A percentile compares a stretch with the other conserved stretches of the same genome.
Evolutionary conservation across 1,140 invertebrate genomes (phyloP).

Genomic region (Idris sp.): DNA sequence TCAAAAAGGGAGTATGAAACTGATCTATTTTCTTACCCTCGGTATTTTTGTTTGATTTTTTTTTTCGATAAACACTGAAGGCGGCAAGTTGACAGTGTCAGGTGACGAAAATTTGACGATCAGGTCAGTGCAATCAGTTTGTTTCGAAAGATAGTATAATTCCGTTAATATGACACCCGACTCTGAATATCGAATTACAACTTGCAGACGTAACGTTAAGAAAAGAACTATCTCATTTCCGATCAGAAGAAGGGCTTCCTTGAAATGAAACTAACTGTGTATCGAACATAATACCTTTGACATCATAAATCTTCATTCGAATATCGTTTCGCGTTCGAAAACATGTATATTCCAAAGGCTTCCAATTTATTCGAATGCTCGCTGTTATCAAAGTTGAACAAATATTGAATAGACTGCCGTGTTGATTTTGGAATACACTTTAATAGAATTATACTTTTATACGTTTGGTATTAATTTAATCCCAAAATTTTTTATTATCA

Average conservation of each 20-base stretch:
- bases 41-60: no score
- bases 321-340: constrained; percentile 33
- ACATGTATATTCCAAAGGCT: constrained; percentile 27
- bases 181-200: constrained; percentile 41
- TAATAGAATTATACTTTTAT: constrained; percentile 3
- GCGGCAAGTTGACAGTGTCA: not conserved
- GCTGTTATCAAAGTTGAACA: constrained; percentile 21
- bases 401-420: constrained; percentile 15
- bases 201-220: constrained; percentile 30
- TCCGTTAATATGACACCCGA: constrained; percentile 44
- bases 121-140: constrained; percentile 34
- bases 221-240: constrained; percentile 53
- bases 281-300: constrained; percentile 35
- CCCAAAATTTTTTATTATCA: no score
- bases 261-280: constrained; percentile 26
- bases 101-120: constrained; percentile 8
- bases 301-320: constrained; percentile 43
- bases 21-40: no score
- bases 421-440: constrained; percentile 25
- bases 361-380: constrained; percentile 25
- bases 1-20: no score
- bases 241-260: constrained; percentile 49
- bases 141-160: constrained; percentile 18
- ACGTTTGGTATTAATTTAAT: no score
- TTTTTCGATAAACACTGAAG: no score